Conservation (phyloP, 2,888 invertebrate species). For the Druceiella hillmani region DNA sequence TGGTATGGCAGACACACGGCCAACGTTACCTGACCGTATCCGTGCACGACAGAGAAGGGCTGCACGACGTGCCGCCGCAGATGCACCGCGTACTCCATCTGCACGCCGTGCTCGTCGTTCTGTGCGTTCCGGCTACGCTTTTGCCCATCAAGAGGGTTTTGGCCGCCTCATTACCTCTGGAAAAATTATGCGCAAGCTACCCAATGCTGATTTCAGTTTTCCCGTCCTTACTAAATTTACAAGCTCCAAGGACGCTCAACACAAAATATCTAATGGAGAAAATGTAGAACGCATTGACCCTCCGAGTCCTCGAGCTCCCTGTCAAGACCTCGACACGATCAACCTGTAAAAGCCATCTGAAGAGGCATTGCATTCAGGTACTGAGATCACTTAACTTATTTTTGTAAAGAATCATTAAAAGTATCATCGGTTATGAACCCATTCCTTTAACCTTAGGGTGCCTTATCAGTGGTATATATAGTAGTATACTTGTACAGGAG, state of each 20-base stretch:
- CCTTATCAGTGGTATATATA: no score
- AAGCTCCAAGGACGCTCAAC: conserved; percentile 26
- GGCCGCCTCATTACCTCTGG: conserved; percentile 96
- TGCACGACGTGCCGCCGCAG: conserved; percentile 66
- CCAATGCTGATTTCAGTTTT: conserved; percentile 72
- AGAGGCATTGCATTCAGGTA: no score
- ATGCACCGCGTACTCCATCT: conserved; percentile 79
- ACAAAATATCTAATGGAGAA: conserved; percentile 30
- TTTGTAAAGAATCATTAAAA: no score
- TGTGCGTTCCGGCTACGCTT: conserved; percentile 94
- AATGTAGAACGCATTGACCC: conserved; percentile 29
- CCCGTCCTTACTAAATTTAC: conserved; percentile 53
- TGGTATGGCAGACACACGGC: conserved; percentile 86
- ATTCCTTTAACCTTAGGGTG: no score
- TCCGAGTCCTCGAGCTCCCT: conserved; percentile 55
- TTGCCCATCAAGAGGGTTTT: conserved; percentile 95
- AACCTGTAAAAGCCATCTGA: conserved; percentile 54
- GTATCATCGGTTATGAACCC: no score
- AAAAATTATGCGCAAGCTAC: conserved; percentile 87
- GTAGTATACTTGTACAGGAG: no score
- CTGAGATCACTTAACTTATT: no score
- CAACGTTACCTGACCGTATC: conserved; percentile 88
- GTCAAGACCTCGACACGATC: conserved; percentile 68
- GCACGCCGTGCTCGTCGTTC: conserved; percentile 86
- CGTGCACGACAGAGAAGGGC: conserved; percentile 71